These are phyloP conservation scores for Hylomyscus alleni DNA, from an alignment of 2,797 vertebrate species.

Conservation along the genomic window DNA sequence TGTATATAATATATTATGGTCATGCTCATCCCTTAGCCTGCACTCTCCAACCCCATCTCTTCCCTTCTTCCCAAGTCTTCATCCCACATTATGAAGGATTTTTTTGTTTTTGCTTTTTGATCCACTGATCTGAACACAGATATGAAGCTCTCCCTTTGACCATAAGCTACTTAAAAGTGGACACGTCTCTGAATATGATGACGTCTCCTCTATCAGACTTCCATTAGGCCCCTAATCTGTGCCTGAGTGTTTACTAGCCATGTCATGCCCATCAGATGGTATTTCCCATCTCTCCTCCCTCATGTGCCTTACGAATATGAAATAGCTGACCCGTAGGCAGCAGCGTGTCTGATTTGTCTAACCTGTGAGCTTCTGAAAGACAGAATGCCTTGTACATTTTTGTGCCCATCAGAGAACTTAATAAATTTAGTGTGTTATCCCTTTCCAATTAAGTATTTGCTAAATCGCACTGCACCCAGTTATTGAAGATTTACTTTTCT, in stretches of 20 bases:
- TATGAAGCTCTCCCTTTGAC: background rate
- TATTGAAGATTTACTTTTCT: constrained; percentile 29
- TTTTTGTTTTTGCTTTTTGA: background rate
- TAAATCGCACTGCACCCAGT: background rate
- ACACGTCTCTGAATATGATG: background rate
- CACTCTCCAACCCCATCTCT: background rate
- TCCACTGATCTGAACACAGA: too few species aligned
- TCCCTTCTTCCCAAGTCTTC: background rate
- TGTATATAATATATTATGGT: background rate
- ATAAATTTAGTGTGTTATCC: background rate
- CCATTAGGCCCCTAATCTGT: background rate
- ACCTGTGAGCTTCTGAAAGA: background rate
- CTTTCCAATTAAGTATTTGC: background rate
- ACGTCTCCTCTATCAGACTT: too few species aligned
- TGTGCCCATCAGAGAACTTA: background rate
- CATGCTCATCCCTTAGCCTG: too few species aligned
- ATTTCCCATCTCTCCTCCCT: background rate
- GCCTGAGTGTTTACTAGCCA: background rate
- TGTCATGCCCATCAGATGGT: background rate
- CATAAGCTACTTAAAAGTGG: background rate
- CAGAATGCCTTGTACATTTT: background rate
- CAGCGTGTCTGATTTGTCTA: background rate
- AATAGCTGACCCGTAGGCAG: background rate
- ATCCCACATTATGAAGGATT: too few species aligned
- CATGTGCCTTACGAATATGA: background rate